A percentile compares a stretch with the other conserved stretches of the same genome.
These are phyloP conservation scores for Setophaga coronata DNA, from an alignment of 2,113 vertebrate genomes.

Conservation along the genomic window DNA sequence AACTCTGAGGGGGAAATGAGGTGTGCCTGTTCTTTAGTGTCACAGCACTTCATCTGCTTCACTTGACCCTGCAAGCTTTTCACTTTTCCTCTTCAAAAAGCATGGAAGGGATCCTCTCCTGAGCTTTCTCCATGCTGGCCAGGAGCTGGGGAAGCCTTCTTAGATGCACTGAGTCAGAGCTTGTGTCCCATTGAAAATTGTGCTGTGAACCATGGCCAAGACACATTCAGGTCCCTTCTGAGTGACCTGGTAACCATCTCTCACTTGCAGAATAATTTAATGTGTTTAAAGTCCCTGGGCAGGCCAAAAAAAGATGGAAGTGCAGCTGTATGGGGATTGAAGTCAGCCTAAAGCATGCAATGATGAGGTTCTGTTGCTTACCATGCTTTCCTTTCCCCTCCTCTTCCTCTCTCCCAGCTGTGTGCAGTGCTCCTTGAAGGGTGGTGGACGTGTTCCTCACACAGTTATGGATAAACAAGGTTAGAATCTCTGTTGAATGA, in stretches of 20 bases:
- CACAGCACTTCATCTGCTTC: neutral
- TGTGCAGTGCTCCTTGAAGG: neutral
- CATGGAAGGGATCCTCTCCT: neutral
- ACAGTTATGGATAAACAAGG: fast-evolving
- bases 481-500: neutral
- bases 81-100: neutral
- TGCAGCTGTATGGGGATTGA: neutral
- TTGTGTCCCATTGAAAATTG: neutral
- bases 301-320: neutral
- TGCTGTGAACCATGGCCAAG: neutral
- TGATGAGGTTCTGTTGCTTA: fast-evolving
- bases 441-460: neutral
- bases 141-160: neutral
- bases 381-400: neutral
- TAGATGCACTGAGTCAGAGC: neutral
- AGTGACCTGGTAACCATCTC: neutral
- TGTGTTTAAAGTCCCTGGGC: neutral
- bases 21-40: neutral
- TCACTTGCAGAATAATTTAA: neutral
- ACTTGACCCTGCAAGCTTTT: neutral
- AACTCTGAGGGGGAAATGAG: neutral
- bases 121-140: neutral
- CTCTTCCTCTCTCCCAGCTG: neutral
- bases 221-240: neutral
- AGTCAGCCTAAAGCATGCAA: neutral